Evolutionary conservation across 2,888 invertebrate species (phyloP).

Genomic region (Melinopterus prodromus): DNA sequence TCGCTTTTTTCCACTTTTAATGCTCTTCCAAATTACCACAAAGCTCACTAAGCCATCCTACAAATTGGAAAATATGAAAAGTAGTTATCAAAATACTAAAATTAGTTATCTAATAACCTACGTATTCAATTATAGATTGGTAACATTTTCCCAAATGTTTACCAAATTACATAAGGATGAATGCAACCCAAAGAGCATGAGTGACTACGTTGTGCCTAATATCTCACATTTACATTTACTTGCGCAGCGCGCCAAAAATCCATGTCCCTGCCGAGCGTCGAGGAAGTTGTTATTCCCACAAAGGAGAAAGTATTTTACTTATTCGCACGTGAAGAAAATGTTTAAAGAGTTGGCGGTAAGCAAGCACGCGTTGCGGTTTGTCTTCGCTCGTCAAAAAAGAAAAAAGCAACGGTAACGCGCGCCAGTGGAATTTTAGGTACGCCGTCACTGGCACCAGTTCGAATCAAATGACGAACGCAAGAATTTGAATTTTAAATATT

Average conservation of each 20-base stretch:
- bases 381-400: slow-evolving; percentile 32
- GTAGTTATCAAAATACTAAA: no score
- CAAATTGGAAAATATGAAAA: no score
- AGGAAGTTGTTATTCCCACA: slow-evolving; percentile 8
- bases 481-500: slow-evolving; percentile 22
- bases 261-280: neutral
- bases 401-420: neutral
- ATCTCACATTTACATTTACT: neutral
- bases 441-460: neutral
- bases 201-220: no score
- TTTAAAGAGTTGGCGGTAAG: slow-evolving; percentile 52
- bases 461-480: slow-evolving; percentile 6
- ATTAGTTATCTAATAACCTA: no score
- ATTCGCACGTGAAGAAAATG: slow-evolving; percentile 57
- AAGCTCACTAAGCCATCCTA: no score
- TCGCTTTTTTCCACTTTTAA: no score
- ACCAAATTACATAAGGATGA: no score
- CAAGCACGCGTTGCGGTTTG: slow-evolving; percentile 48
- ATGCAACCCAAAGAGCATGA: no score
- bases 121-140: no score
- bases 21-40: no score
- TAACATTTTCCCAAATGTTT: no score
- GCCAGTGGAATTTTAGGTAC: neutral
- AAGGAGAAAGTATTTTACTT: slow-evolving; percentile 54
- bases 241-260: neutral